phyloP scores from a whole-genome alignment of 2,888 invertebrate species.

The Stenolophus ochropezus region DNA sequence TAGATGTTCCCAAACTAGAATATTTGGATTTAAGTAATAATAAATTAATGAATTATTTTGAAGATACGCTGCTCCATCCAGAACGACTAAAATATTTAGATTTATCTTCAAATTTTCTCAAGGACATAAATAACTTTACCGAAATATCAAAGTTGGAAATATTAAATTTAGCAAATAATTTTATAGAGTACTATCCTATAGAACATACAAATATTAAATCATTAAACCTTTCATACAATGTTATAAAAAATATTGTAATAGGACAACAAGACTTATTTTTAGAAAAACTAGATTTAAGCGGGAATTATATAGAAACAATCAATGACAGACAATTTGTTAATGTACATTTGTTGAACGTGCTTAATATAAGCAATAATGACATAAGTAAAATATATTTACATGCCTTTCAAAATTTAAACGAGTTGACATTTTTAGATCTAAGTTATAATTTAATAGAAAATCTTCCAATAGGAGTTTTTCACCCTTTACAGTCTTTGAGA shows the following conservation, averaged over 20 bases:
- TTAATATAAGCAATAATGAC: not conserved
- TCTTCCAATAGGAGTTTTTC: not conserved
- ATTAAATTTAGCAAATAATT: slow-evolving; percentile 80
- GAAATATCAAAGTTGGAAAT: slow-evolving; percentile 77
- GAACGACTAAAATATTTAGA: not conserved
- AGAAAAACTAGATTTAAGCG: not conserved
- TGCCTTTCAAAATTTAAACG: not conserved
- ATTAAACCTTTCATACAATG: not conserved
- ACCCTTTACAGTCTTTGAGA: not conserved
- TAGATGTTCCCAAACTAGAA: not conserved
- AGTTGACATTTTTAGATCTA: not conserved
- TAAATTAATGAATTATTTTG: not conserved
- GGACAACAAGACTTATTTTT: not conserved
- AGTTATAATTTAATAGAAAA: not conserved
- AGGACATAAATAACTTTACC: slow-evolving; percentile 73
- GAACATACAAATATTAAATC: slow-evolving; percentile 66
- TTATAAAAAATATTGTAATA: not conserved
- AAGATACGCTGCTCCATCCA: not conserved
- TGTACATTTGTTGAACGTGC: slow-evolving; percentile 69
- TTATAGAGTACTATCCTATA: slow-evolving; percentile 77
- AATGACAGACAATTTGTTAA: slow-evolving; percentile 77
- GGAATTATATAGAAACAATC: slow-evolving; percentile 61
- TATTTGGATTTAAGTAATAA: slow-evolving; percentile 9
- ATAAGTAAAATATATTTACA: not conserved
- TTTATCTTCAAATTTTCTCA: not conserved